Evolutionary conservation across 1,140 invertebrate species (phyloP).

Genomic region (Hylaeus volcanicus): DNA sequence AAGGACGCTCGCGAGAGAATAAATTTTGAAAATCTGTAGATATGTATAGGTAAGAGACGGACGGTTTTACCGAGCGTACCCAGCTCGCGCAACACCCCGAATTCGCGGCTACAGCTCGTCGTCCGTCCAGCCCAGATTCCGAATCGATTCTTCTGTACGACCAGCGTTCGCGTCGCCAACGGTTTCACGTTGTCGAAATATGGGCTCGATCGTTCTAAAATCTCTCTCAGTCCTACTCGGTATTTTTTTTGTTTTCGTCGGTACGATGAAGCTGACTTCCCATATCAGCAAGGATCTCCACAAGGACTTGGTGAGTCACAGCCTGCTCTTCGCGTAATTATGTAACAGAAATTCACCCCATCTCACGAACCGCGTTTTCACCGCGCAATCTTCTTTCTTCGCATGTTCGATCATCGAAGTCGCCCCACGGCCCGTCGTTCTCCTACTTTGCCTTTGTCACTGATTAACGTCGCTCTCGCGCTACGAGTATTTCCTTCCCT

Average conservation of each 20-base stretch:
- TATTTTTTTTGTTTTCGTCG: slow-evolving; percentile 97
- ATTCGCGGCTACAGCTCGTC: slow-evolving; percentile 36
- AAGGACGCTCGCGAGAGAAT: background rate
- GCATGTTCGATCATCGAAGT: background rate
- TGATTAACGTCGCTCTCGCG: background rate
- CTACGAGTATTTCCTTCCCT: background rate
- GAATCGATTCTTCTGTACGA: slow-evolving; percentile 44
- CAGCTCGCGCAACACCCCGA: slow-evolving; percentile 18
- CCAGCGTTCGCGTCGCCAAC: slow-evolving; percentile 26
- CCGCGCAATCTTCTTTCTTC: background rate
- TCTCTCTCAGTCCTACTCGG: slow-evolving; percentile 95
- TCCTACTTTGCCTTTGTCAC: too few species aligned
- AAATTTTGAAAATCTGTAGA: slow-evolving; percentile 4
- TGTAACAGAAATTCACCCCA: slow-evolving; percentile 30
- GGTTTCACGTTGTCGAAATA: slow-evolving; percentile 57
- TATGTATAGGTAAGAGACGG: slow-evolving; percentile 26
- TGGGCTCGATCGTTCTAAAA: slow-evolving; percentile 91
- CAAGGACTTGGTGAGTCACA: slow-evolving; percentile 94
- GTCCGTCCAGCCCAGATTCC: slow-evolving; percentile 36
- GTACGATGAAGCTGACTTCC: slow-evolving; percentile 94
- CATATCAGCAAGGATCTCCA: slow-evolving; percentile 96
- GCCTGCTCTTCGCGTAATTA: slow-evolving; percentile 6
- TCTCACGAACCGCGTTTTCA: background rate
- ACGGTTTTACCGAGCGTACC: slow-evolving; percentile 12
- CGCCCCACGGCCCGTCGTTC: background rate